Percentiles rank a stretch among this genome's conserved stretches.
phyloP scores from a whole-genome alignment of 2,888 invertebrate genomes.

The Agriopis marginaria region DNA sequence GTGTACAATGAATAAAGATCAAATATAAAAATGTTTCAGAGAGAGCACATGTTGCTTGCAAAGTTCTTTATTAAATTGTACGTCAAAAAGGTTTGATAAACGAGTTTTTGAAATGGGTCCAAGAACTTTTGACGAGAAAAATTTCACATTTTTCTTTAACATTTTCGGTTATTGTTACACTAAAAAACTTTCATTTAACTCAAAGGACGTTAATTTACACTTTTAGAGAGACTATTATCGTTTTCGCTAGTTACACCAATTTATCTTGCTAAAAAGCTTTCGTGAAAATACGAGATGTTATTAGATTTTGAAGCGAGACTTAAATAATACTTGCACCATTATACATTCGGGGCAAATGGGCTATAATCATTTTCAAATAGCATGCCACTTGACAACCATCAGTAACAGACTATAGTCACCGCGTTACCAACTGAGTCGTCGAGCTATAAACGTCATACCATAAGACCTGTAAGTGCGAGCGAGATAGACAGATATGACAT shows the following conservation, averaged over 20 bases:
- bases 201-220: slow-evolving; percentile 14
- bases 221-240: slow-evolving; percentile 1
- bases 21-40: neutral
- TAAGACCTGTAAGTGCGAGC: too few species aligned
- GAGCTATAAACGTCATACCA: too few species aligned
- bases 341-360: neutral
- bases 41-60: neutral
- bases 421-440: too few species aligned
- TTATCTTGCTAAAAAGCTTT: slow-evolving; percentile 32
- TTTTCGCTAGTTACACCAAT: slow-evolving; percentile 20
- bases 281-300: slow-evolving; percentile 8
- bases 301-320: slow-evolving; percentile 1
- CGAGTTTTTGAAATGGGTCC: slow-evolving; percentile 3
- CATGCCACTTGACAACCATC: too few species aligned
- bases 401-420: too few species aligned
- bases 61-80: slow-evolving; percentile 13
- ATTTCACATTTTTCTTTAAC: slow-evolving; percentile 1
- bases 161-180: slow-evolving; percentile 3
- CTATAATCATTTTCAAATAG: too few species aligned
- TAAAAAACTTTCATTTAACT: slow-evolving; percentile 6
- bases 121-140: neutral
- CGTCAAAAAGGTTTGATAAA: slow-evolving; percentile 14
- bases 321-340: neutral
- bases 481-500: too few species aligned
- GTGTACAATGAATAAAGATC: neutral